Conservation (phyloP, 2,113 vertebrate species). For the Callorhinus ursinus region DNA sequence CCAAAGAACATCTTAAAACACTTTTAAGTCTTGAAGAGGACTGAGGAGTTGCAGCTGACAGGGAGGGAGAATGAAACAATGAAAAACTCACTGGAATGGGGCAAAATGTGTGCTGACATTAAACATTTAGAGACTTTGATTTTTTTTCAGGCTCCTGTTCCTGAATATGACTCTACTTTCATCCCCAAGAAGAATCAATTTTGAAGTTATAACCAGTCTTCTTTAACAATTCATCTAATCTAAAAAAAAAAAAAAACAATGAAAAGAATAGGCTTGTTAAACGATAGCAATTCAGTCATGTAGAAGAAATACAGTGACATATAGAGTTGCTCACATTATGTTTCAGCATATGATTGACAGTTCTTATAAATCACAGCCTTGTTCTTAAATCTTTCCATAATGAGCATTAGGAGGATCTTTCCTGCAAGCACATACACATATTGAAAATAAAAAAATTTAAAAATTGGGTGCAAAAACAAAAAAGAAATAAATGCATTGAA, state of each 20-base stretch:
- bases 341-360: conserved; percentile 18
- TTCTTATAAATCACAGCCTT: conserved; percentile 38
- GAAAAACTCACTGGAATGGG: neutral
- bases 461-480: neutral
- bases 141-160: neutral
- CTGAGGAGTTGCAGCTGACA: neutral
- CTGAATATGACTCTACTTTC: conserved; percentile 14
- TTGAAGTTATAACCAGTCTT: conserved; percentile 30
- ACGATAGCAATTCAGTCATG: conserved; percentile 30
- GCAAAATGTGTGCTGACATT: neutral
- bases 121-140: neutral
- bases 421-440: neutral
- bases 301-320: neutral
- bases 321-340: neutral
- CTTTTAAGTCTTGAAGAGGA: neutral
- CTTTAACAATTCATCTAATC: conserved; percentile 36
- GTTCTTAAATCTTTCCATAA: conserved; percentile 4
- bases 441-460: neutral
- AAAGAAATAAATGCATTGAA: conserved; percentile 13
- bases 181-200: neutral
- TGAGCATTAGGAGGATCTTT: neutral
- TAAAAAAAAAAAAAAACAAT: conserved; percentile 27
- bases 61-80: neutral
- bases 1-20: neutral
- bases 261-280: conserved; percentile 34